phyloP scores from a whole-genome alignment of 2,113 vertebrate genomes.

The Pangasianodon hypophthalmus region DNA sequence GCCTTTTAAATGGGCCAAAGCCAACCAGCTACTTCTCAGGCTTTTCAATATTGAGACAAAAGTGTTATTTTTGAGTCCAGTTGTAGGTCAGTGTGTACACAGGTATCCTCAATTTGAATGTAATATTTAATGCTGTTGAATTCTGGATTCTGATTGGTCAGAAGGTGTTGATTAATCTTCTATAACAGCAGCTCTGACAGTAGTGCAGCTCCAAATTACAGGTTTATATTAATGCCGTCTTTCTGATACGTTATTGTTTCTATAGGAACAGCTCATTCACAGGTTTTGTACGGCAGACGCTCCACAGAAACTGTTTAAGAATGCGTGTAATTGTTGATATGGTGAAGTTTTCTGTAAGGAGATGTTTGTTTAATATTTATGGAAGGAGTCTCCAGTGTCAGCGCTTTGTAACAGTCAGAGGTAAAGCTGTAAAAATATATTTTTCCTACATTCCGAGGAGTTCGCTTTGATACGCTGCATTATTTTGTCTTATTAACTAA shows the following conservation, averaged over 20 bases:
- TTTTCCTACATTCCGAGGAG: no score
- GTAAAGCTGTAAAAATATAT: no score
- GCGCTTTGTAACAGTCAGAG: no score
- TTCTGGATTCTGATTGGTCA: neutral
- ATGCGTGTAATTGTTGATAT: no score
- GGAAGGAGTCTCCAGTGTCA: neutral
- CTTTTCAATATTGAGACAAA: neutral
- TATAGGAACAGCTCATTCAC: neutral
- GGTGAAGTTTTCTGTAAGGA: no score
- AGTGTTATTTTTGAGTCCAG: neutral
- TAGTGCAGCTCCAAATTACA: neutral
- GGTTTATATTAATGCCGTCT: neutral
- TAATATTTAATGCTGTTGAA: neutral
- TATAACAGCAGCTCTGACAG: neutral
- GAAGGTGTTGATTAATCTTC: neutral
- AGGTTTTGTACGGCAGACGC: no score
- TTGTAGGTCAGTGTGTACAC: neutral
- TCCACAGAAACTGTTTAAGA: no score
- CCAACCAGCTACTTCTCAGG: neutral
- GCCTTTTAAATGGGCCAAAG: neutral
- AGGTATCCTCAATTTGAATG: neutral
- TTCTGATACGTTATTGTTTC: neutral
- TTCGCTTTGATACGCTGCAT: no score
- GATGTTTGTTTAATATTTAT: no score
- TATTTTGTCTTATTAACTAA: neutral